Evolutionary conservation across 2,113 vertebrate genomes (phyloP).

Genomic region (Erythrocercus mccallii): DNA sequence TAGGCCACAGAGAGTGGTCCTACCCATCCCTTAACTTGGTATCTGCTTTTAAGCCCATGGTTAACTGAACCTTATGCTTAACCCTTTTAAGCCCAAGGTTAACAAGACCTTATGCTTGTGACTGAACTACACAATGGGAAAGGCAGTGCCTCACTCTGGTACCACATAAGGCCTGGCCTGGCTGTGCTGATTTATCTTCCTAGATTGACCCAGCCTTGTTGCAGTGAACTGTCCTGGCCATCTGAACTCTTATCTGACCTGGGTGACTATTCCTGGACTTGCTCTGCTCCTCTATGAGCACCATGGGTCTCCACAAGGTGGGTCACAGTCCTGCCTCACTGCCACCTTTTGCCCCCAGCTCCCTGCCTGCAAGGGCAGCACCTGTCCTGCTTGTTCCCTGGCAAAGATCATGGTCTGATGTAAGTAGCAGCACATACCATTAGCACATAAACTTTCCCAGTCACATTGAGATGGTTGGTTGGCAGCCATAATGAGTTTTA

Average conservation of each 20-base stretch:
- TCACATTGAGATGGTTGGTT: neutral
- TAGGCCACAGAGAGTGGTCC: neutral
- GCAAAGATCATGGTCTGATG: neutral
- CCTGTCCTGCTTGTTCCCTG: neutral
- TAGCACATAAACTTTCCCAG: neutral
- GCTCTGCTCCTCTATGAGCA: neutral
- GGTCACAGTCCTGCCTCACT: neutral
- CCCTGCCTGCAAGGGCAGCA: fast-evolving
- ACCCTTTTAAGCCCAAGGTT: neutral
- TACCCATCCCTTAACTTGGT: neutral
- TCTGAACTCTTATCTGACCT: neutral
- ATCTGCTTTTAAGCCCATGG: neutral
- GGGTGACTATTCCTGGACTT: neutral
- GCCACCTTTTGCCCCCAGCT: neutral
- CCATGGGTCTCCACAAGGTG: fast-evolving
- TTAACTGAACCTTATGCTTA: neutral
- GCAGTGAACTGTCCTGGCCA: neutral
- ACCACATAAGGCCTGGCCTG: neutral
- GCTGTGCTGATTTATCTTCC: neutral
- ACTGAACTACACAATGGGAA: neutral
- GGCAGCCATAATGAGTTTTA: neutral
- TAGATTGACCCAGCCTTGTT: neutral
- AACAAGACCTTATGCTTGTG: neutral
- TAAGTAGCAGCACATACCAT: neutral
- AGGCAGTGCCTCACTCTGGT: neutral